phyloP scores from a whole-genome alignment of 2,888 invertebrate genomes.

The Cheilosia urbana region DNA sequence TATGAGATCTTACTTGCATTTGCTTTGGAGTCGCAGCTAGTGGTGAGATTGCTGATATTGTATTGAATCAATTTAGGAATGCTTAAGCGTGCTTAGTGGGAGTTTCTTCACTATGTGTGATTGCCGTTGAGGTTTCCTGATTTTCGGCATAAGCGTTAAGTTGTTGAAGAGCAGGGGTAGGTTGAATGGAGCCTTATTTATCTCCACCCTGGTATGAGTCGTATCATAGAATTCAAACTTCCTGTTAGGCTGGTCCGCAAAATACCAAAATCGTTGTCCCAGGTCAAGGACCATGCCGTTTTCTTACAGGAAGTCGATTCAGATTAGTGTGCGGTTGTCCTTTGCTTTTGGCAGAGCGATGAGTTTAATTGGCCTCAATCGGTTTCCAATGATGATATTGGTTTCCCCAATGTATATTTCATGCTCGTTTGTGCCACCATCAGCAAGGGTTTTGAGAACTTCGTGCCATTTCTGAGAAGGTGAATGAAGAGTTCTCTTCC shows the following conservation, averaged over 20 bases:
- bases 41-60: neutral
- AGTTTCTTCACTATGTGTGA: too few relatives aligned
- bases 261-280: slow-evolving; percentile 19
- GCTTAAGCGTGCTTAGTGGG: neutral
- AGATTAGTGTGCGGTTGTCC: slow-evolving; percentile 34
- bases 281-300: slow-evolving; percentile 11
- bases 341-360: too few relatives aligned
- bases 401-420: slow-evolving; percentile 11
- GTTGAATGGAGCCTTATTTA: neutral
- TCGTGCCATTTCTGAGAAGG: slow-evolving; percentile 7
- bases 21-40: neutral
- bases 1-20: too few relatives aligned
- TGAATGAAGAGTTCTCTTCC: slow-evolving; percentile 27
- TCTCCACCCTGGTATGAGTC: too few relatives aligned
- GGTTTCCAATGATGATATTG: slow-evolving; percentile 33
- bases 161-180: too few relatives aligned
- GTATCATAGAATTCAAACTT: too few relatives aligned
- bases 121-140: too few relatives aligned
- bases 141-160: too few relatives aligned
- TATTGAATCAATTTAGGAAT: neutral
- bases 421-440: slow-evolving; percentile 10
- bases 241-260: neutral
- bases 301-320: neutral
- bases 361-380: slow-evolving; percentile 21
- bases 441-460: slow-evolving; percentile 23